Percentiles rank a stretch among this genome's conserved stretches.
Evolutionary conservation across 2,888 invertebrate genomes (phyloP).

Genomic region (Phengaris alcon): DNA sequence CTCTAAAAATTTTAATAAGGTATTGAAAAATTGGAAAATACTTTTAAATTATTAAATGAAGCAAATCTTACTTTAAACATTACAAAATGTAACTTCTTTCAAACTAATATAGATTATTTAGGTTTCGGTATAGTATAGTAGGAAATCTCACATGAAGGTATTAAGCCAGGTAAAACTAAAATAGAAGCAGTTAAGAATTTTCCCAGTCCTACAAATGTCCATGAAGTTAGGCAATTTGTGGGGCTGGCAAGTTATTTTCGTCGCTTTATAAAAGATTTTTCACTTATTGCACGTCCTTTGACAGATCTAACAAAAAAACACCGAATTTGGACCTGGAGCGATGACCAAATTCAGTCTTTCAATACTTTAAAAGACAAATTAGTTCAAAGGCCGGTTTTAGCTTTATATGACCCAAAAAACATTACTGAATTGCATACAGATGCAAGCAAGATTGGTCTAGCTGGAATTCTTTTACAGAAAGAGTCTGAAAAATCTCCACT

Average conservation of each 20-base stretch:
- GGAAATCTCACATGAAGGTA: too few species aligned
- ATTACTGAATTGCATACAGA: conserved; percentile 32
- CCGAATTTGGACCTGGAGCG: conserved; percentile 35
- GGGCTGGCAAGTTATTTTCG: conserved; percentile 34
- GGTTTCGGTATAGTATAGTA: conserved; percentile 42
- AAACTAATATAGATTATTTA: conserved; percentile 38
- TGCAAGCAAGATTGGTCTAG: conserved; percentile 30
- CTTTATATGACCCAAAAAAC: conserved; percentile 29
- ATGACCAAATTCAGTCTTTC: conserved; percentile 39
- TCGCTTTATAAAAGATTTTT: conserved; percentile 32
- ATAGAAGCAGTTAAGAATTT: too few species aligned
- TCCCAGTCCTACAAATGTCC: conserved; percentile 32
- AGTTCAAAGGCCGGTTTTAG: conserved; percentile 37
- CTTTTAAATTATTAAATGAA: conserved; percentile 2
- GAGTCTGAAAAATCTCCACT: not conserved
- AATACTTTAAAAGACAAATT: conserved; percentile 39
- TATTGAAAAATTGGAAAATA: not conserved
- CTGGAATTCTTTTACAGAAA: conserved; percentile 34
- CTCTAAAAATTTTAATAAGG: not conserved
- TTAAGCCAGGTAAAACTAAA: too few species aligned
- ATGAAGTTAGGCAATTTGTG: conserved; percentile 35
- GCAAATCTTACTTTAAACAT: not conserved
- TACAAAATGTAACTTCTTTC: conserved; percentile 27
- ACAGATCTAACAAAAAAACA: conserved; percentile 38
- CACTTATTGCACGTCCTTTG: conserved; percentile 36